A percentile compares a stretch with the other conserved stretches of the same genome.
phyloP scores from a whole-genome alignment of 2,797 vertebrate species.

The Sylvilagus floridanus region DNA sequence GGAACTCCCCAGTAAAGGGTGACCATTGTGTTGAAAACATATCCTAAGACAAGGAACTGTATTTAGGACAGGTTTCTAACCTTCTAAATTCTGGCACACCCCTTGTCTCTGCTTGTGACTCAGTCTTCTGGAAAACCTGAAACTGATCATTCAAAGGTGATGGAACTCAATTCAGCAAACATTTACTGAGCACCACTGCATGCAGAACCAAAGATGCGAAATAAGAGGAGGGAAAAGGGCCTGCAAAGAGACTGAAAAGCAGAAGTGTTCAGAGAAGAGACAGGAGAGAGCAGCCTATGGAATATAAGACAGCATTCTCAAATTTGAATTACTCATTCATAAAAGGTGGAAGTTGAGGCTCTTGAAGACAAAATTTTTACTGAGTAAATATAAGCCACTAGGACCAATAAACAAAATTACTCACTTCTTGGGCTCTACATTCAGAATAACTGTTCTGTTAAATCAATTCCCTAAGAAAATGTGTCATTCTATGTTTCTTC shows the following conservation, averaged over 20 bases:
- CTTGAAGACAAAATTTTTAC: slow-evolving; percentile 33
- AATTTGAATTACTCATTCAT: neutral
- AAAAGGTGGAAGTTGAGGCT: neutral
- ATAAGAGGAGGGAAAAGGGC: neutral
- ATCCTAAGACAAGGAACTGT: slow-evolving; percentile 54
- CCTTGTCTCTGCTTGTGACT: neutral
- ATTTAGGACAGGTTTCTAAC: slow-evolving; percentile 46
- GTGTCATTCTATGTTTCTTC: neutral
- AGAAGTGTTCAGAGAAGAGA: neutral
- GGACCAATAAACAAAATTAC: neutral
- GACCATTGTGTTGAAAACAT: slow-evolving; percentile 41
- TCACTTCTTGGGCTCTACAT: neutral
- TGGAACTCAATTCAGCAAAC: neutral
- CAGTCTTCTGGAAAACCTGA: slow-evolving; percentile 45
- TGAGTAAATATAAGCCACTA: slow-evolving; percentile 1
- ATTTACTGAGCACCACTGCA: neutral
- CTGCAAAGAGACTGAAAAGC: neutral
- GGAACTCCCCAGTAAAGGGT: slow-evolving; percentile 46
- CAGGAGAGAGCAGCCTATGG: neutral
- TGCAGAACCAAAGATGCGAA: neutral
- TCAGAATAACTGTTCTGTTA: slow-evolving; percentile 33
- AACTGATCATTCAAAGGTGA: slow-evolving; percentile 42
- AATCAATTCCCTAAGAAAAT: neutral
- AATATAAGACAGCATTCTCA: neutral
- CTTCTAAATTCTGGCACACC: slow-evolving; percentile 43